Evolutionary conservation across 2,797 vertebrate species (phyloP), one percentile per base, ranked within the genome.

Genomic region (Gobionotothen gibberifrons): DNA sequence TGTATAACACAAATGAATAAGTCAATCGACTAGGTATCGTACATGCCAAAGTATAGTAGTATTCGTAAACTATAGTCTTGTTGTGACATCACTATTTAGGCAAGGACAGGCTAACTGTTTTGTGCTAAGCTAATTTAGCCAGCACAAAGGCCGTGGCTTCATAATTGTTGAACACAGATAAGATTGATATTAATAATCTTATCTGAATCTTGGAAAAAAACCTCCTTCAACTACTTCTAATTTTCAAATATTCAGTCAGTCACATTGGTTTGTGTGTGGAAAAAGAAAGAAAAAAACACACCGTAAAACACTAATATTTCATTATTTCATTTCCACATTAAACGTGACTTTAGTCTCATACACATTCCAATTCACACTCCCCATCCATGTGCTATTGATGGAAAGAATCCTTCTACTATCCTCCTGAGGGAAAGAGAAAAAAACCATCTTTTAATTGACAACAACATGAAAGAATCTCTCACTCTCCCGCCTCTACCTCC

Each of bases 391-490:
- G 54, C 69, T 76, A 59, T 55, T 78, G 52, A 21, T 48, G 54
- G 66, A 74, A 68, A 85, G 47, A 70, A 75, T 72, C 53, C 56
- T 36, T 15, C 54, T 52, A 17, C 61, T 60, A 58, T 76, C 53
- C 58, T 39, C 40, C n/a, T 1, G 13, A 26, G 26, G 57, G 22
- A 21, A 44, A 47, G 13, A 32, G 54, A 58, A 26, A 26, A 26
- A 5, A 42, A 15, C 4, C 54, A 29, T 63, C 22, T 22, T 36
- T 59, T 44, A 53, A 53, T 69, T 76, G 26, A 11, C 40, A 64
- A 36, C 26, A 9, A 77, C 66, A 69, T 57, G 29, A 81, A 78
- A 65, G 64, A 77, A 60, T 82, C 81, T 56, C 58, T 75, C 69
- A 55, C 69, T 79, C 56, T 72, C 36, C 17, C 49, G 22, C 13